A percentile compares a stretch with the other conserved stretches of the same genome.
Evolutionary conservation across 2,797 vertebrate genomes (phyloP).

Genomic region (Lemur catta): DNA sequence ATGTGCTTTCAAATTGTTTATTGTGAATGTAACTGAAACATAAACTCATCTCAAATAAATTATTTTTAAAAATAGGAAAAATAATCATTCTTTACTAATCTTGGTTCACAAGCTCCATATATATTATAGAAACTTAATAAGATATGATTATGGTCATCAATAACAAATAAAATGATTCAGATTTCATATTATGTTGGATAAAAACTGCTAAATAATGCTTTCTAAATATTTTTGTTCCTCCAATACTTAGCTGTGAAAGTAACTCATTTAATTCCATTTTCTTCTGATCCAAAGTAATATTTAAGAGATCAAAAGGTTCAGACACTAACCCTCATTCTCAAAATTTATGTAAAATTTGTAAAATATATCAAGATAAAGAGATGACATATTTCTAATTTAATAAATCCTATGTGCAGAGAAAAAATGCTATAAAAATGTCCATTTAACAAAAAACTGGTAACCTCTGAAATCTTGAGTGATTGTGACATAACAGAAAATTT

Average conservation of each 20-base stretch:
- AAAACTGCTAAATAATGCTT: constrained; percentile 17
- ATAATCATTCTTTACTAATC: constrained; percentile 22
- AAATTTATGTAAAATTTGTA: neutral
- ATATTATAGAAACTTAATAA: constrained; percentile 39
- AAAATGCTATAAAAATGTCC: neutral
- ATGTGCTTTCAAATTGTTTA: constrained; percentile 24
- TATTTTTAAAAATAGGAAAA: constrained; percentile 34
- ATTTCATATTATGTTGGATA: constrained; percentile 44
- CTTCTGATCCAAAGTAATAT: neutral
- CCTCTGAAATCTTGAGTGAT: neutral
- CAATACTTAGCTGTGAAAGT: neutral
- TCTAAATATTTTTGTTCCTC: constrained; percentile 15
- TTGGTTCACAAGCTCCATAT: neutral
- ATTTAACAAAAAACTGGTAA: constrained; percentile 28
- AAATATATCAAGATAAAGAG: neutral
- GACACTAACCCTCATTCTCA: neutral
- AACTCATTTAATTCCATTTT: constrained; percentile 18
- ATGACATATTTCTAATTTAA: constrained; percentile 28
- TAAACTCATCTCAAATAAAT: constrained; percentile 39
- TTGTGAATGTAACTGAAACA: neutral
- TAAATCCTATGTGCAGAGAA: neutral
- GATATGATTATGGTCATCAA: neutral
- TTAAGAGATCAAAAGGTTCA: constrained; percentile 15
- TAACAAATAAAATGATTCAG: constrained; percentile 39
- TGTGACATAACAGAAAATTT: constrained; percentile 29